These are phyloP conservation scores for Drosophila pseudoananassae DNA, from an alignment of 1,140 invertebrate species.

Conservation along the genomic window DNA sequence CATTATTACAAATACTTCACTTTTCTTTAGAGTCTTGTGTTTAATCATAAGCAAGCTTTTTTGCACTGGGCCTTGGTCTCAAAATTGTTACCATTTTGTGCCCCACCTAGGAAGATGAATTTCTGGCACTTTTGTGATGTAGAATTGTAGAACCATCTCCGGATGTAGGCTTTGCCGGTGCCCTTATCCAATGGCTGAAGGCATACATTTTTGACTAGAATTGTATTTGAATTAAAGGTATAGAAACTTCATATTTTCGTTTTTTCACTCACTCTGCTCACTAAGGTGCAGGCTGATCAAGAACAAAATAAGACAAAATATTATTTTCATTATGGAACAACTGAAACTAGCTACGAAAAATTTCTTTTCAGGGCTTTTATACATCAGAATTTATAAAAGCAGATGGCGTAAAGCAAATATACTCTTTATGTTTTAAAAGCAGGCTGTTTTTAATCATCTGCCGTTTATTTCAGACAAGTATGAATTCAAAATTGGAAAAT, in stretches of 20 bases:
- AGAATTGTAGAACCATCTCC: conserved; percentile 35
- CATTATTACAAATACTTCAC: background rate
- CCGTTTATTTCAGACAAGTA: conserved; percentile 1
- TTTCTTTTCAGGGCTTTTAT: conserved; percentile 13
- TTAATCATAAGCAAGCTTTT: conserved; percentile 3
- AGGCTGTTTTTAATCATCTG: conserved; percentile 1
- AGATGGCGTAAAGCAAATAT: conserved; percentile 10
- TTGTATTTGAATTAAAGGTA: background rate
- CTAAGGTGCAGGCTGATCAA: background rate
- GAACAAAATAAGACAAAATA: conserved; percentile 2
- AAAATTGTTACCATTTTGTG: conserved; percentile 32
- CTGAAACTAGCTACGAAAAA: background rate
- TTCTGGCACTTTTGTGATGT: conserved; percentile 16
- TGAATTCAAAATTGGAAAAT: background rate
- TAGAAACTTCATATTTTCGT: background rate
- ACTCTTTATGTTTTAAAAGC: conserved; percentile 11
- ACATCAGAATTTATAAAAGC: background rate
- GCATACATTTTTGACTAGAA: conserved; percentile 9
- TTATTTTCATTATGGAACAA: conserved; percentile 11
- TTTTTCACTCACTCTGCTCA: conserved; percentile 9
- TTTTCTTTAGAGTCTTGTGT: background rate
- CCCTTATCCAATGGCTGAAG: conserved; percentile 4
- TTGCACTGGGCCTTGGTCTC: conserved; percentile 11
- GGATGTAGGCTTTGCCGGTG: conserved; percentile 12
- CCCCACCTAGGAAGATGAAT: conserved; percentile 24